Conservation (phyloP, 2,113 vertebrate genomes). For the Syrmaticus mikado region DNA sequence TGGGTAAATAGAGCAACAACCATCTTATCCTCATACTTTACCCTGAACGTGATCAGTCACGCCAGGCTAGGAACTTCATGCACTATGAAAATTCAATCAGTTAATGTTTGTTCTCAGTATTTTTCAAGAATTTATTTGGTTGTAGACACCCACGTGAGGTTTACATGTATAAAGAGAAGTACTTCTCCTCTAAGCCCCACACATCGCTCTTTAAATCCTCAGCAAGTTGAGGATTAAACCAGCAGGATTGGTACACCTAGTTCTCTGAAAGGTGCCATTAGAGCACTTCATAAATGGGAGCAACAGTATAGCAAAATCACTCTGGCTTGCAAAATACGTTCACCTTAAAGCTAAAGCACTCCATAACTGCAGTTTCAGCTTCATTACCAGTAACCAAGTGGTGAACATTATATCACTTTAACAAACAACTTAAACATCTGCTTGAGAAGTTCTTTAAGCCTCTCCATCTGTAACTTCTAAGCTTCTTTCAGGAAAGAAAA, state of each 20-base stretch:
- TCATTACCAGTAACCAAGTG: neutral
- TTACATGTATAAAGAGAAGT: conserved; percentile 13
- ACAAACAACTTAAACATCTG: neutral
- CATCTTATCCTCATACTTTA: conserved; percentile 13
- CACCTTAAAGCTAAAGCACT: neutral
- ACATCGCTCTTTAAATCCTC: conserved; percentile 1
- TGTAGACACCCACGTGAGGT: conserved; percentile 8
- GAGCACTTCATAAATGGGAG: neutral
- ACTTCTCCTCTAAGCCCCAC: neutral
- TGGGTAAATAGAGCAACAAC: neutral
- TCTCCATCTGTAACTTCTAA: neutral
- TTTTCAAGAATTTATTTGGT: conserved; percentile 11
- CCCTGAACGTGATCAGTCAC: fast-evolving
- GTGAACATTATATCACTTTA: neutral
- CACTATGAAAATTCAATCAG: conserved; percentile 29
- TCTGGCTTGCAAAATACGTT: neutral
- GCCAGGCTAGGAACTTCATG: neutral
- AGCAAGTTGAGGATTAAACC: neutral
- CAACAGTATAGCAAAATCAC: neutral
- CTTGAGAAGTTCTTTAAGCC: neutral
- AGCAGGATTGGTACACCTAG: neutral
- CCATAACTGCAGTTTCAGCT: neutral
- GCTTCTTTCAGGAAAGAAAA: neutral
- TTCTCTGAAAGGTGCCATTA: conserved; percentile 18
- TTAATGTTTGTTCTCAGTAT: conserved; percentile 6